Evolutionary conservation across 2,113 vertebrate species (phyloP), one percentile per base, ranked within the genome.

Genomic region (Gasterosteus nipponicus): DNA sequence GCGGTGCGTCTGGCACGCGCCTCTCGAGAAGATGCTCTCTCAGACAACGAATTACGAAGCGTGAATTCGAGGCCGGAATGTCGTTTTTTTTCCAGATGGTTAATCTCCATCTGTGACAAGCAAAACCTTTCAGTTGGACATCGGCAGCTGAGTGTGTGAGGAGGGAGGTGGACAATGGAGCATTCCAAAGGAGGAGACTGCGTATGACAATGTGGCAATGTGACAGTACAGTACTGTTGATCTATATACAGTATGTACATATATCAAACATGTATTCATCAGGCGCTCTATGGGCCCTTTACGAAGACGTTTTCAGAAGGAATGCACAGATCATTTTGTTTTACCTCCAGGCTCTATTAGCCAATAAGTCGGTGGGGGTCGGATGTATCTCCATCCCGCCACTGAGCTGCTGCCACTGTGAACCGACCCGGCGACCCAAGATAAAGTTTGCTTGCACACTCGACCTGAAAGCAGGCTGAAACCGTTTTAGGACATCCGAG

Each of bases 81-180:
- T 84, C 60, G 81, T 77, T 18, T 60, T 61, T 35, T 57, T 86
- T 84, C 75, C 79, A 82, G 73, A 63, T 77, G 75, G 65, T 80
- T 85, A 64, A 77, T 67, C 62, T 82, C 33, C 63, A 59, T 74
- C 4, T n/a, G 4, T 8, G 56, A 87, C 86, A 89, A 74, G 83
- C 65, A 83, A 86, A 87, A 86, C 81, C 83, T 89, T 79, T 89
- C 68, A 90, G 67, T 10, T 61, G 44, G 46, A 82, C 35, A 19
- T 46, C 44, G 46, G 57, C 29, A 73, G 56, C 35, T 56, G 46
- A 76, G 73, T 65, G 39, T 38, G 44, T 70, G 79, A 75, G 46
- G n/a, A 41, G 53, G 44, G 44, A 42, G 18, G 19, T 66, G 65
- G 49, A 65, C 15, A 35, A 16, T 33, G 11, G 35, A 69, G 53